Evolutionary conservation across 2,113 vertebrate genomes (phyloP).

Genomic region (Nicator chloris): DNA sequence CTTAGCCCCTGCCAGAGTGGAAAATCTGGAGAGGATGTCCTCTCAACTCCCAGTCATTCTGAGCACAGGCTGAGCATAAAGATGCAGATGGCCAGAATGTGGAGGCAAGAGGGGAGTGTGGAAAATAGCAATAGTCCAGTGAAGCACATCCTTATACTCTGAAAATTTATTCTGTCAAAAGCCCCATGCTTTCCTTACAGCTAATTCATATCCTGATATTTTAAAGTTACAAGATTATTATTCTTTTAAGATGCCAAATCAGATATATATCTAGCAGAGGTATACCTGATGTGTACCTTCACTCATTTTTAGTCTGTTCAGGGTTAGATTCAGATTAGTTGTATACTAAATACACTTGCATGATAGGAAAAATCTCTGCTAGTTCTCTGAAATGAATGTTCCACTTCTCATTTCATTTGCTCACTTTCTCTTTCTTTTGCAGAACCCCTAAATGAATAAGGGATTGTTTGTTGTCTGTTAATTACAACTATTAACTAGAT

Average conservation of each 20-base stretch:
- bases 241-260: neutral
- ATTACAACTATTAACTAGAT: neutral
- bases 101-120: neutral
- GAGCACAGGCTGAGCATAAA: neutral
- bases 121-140: neutral
- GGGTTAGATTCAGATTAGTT: neutral
- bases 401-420: neutral
- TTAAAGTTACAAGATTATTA: neutral
- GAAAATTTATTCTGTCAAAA: constrained; percentile 8
- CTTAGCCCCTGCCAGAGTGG: neutral
- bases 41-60: neutral
- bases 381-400: neutral
- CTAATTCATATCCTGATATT: neutral
- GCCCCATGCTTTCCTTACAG: neutral
- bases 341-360: neutral
- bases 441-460: neutral
- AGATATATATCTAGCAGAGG: neutral
- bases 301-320: neutral
- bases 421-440: neutral
- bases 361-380: neutral
- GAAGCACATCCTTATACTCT: neutral
- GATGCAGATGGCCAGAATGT: neutral
- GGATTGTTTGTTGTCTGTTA: neutral
- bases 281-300: neutral
- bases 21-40: neutral